A percentile compares a stretch with the other conserved stretches of the same genome.
Conservation (phyloP, 2,113 vertebrate species). For the Lontra canadensis region DNA sequence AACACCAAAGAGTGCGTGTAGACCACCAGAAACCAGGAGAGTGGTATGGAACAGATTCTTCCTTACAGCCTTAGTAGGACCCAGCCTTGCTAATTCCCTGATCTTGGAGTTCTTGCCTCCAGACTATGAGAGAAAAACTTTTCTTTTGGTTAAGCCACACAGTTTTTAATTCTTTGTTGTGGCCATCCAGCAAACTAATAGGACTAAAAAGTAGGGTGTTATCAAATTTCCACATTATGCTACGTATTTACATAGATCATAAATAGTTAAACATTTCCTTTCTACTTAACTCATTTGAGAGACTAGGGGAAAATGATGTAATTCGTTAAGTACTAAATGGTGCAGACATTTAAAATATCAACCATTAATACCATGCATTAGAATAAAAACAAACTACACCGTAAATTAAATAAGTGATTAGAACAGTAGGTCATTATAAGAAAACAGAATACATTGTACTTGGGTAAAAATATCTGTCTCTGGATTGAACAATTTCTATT, state of each 20-base stretch:
- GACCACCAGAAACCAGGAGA: neutral
- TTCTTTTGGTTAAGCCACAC: neutral
- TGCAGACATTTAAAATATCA: neutral
- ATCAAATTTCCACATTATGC: neutral
- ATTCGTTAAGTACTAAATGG: neutral
- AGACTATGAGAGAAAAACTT: neutral
- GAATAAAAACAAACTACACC: neutral
- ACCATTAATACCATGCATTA: neutral
- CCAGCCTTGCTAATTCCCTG: rapidly evolving
- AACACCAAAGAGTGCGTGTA: neutral
- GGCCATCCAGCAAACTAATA: neutral
- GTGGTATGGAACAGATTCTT: neutral
- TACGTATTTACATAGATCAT: neutral
- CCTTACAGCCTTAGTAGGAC: too few relatives aligned
- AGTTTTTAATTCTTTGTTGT: neutral
- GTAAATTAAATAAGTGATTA: neutral
- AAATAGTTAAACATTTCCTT: neutral
- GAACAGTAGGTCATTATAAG: neutral
- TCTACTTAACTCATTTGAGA: neutral
- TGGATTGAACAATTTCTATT: neutral
- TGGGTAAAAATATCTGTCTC: neutral
- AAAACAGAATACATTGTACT: neutral
- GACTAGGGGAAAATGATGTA: neutral
- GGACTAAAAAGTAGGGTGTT: neutral
- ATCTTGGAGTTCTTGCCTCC: neutral